These are phyloP conservation scores for Drosophila quinaria DNA, from an alignment of 2,888 invertebrate genomes.

Conservation along the genomic window DNA sequence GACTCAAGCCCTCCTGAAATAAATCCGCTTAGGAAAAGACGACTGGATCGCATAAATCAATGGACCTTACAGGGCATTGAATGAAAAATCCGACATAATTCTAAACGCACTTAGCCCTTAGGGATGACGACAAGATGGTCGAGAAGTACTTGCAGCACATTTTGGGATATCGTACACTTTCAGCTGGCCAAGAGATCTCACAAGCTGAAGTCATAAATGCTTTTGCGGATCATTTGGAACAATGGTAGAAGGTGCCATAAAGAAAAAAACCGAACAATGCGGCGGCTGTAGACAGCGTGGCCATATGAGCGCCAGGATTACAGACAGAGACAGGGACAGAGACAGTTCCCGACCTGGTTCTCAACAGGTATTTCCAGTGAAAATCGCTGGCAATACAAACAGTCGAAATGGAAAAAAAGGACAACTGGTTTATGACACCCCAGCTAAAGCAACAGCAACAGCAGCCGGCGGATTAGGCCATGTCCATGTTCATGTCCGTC, in stretches of 20 bases:
- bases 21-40: constrained; percentile 66
- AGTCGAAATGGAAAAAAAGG: constrained; percentile 42
- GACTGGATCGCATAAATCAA: constrained; percentile 75
- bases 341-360: constrained; percentile 9
- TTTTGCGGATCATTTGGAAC: constrained; percentile 41
- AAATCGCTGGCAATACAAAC: constrained; percentile 58
- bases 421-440: constrained; percentile 79
- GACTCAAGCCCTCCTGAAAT: constrained; percentile 67
- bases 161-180: constrained; percentile 42
- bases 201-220: constrained; percentile 72
- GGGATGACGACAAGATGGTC: constrained; percentile 1
- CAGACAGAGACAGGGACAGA: constrained; percentile 5
- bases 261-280: constrained; percentile 58
- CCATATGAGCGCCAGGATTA: constrained; percentile 77
- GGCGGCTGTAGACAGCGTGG: constrained; percentile 43
- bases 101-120: constrained; percentile 17
- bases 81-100: constrained; percentile 70
- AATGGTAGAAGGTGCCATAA: constrained; percentile 60
- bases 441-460: constrained; percentile 29
- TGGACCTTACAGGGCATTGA: constrained; percentile 60
- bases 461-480: constrained; percentile 59
- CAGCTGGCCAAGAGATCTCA: constrained; percentile 62
- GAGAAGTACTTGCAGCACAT: constrained; percentile 15
- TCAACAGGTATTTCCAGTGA: constrained; percentile 74
- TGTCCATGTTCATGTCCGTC: not conserved